phyloP scores from a whole-genome alignment of 2,113 vertebrate species.

The Tragelaphus imberbis region DNA sequence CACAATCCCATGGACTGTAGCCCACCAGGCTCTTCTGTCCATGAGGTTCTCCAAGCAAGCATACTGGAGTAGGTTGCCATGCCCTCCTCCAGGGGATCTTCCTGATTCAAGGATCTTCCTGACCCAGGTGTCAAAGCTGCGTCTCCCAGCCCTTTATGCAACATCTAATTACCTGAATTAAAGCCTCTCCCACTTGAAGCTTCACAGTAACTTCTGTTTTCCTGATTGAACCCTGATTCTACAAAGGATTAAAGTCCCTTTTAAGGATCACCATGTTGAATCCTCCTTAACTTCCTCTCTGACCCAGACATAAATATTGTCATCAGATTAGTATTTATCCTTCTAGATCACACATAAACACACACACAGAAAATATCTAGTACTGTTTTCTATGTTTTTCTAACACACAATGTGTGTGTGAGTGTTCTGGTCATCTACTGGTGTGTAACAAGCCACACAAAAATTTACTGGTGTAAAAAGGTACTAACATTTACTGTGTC shows the following conservation, averaged over 20 bases:
- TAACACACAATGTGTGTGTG: neutral
- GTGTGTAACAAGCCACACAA: neutral
- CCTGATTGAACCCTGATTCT: neutral
- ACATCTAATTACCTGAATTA: neutral
- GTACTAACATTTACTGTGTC: neutral
- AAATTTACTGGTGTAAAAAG: neutral
- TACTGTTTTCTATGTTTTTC: neutral
- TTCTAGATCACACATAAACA: neutral
- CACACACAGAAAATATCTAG: neutral
- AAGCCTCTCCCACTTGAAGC: neutral
- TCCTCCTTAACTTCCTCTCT: neutral
- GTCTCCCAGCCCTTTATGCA: rapidly evolving
- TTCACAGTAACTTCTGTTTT: neutral
- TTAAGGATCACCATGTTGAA: neutral
- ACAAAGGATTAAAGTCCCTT: neutral
- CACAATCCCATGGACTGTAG: neutral
- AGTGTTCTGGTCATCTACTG: neutral
- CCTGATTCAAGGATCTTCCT: neutral
- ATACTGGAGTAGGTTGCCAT: neutral
- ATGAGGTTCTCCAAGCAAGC: neutral
- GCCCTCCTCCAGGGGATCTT: neutral
- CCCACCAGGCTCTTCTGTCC: neutral
- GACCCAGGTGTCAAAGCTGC: neutral
- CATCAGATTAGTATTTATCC: neutral
- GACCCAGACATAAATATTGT: neutral